Evolutionary conservation across 2,113 vertebrate species (phyloP), one percentile per base, ranked within the genome.

Genomic region (Hemichromis elongatus): DNA sequence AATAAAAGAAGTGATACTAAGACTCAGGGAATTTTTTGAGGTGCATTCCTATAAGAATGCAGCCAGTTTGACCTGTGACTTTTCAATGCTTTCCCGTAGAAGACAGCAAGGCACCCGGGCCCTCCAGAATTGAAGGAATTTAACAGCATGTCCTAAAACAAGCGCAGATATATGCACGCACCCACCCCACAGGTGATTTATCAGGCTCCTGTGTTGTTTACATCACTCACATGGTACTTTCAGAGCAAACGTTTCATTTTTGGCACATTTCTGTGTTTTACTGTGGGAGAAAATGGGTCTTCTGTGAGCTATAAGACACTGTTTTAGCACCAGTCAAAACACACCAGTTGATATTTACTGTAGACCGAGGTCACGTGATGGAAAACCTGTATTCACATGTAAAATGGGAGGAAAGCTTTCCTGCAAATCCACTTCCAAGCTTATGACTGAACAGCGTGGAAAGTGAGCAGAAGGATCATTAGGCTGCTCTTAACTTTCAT

Each of bases 151-250:
- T 19, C 70, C 24, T 9, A 80, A 78, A 84, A 85, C 26, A 59
- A 40, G 10, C 26, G 11, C 3, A 47, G 5, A 40, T 16, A 9
- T 30, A 73, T 24, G 19, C 30, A 77, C 3, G 66, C 59, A 77
- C 59, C 21, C 55, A 55, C 56, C 11, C 30, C 33, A 63, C 14
- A 28, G 24, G 45, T 33, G 28, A 81, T 56, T 80, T 63, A 21
- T 33, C 50, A 4, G 47, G 79, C 5, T 35, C 54, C 57, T 21
- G 63, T 5, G 5, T 77, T 21, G 57, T 77, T 83, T 52, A 68
- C 84, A 73, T 28, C 89, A 89, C 86, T 57, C 26, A 80, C n/a
- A 40, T 88, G 81, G 79, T 54, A 81, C 80, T 92, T 93, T 86
- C 56, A 82, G 82, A 88, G 26, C 61, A 6, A 19, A 30, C 5